Conservation (phyloP, 2,113 vertebrate species). For the Peromyscus californicus region DNA sequence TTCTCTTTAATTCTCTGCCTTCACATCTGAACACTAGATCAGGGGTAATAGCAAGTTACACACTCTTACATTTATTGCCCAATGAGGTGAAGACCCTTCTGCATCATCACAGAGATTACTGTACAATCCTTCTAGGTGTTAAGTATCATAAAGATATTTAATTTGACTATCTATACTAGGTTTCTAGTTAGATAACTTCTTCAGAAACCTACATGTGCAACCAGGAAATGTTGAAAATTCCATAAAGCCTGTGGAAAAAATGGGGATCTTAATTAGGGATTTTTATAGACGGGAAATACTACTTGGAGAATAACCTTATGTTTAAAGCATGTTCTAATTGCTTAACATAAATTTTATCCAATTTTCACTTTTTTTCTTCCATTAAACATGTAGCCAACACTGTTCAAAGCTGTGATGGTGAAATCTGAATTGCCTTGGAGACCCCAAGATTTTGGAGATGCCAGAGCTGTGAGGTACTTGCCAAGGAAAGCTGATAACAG, state of each 20-base stretch:
- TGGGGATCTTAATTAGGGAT: background rate
- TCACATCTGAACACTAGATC: background rate
- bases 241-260: slow-evolving; percentile 13
- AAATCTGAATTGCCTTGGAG: too few species aligned
- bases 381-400: background rate
- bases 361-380: background rate
- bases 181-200: background rate
- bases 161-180: background rate
- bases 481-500: too few species aligned
- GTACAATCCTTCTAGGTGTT: background rate
- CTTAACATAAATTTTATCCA: background rate
- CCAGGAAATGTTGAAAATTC: background rate
- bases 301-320: background rate
- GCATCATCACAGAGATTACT: background rate
- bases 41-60: background rate
- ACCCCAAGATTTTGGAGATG: too few species aligned
- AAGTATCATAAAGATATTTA: background rate
- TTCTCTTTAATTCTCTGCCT: background rate
- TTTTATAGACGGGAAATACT: background rate
- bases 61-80: background rate
- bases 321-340: slow-evolving; percentile 1
- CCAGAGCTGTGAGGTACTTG: too few species aligned
- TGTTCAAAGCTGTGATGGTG: too few species aligned
- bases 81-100: background rate
- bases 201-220: background rate